These are phyloP conservation scores for Molossus molossus DNA, from an alignment of 2,797 vertebrate species.

Conservation along the genomic window DNA sequence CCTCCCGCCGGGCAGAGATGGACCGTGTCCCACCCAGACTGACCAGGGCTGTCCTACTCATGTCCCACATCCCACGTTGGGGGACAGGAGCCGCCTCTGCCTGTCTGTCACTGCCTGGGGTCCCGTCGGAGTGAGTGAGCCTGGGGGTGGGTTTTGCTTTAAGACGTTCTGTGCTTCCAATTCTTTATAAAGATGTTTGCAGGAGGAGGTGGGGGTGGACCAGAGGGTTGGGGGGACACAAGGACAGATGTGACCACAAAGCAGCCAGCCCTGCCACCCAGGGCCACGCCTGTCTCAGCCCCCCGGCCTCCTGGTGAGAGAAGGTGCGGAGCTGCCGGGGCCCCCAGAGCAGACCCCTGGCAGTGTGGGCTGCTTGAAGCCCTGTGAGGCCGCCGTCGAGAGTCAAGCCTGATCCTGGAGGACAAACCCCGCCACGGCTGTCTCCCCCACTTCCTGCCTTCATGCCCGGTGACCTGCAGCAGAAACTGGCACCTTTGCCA, in stretches of 20 bases:
- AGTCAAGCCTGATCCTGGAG: not conserved
- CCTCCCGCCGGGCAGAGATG: not conserved
- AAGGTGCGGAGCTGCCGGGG: fast-evolving
- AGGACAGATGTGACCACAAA: not conserved
- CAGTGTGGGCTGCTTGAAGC: fast-evolving
- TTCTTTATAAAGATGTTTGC: not conserved
- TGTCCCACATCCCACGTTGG: fast-evolving
- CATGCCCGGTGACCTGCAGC: not conserved
- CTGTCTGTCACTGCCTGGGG: not conserved
- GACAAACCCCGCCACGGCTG: fast-evolving
- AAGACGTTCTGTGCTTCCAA: no score
- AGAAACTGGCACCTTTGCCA: not conserved
- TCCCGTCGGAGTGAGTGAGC: no score
- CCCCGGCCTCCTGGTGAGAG: fast-evolving
- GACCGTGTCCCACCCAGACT: fast-evolving
- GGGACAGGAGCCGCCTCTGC: fast-evolving
- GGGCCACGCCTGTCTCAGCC: not conserved
- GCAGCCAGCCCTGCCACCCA: no score
- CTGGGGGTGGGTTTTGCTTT: not conserved
- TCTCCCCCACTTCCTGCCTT: fast-evolving
- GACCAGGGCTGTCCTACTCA: not conserved
- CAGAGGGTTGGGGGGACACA: not conserved
- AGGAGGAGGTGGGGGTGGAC: not conserved
- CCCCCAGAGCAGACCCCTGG: not conserved
- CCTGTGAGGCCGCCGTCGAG: fast-evolving